A percentile compares a stretch with the other conserved stretches of the same genome.
Evolutionary conservation across 2,113 vertebrate genomes (phyloP).

Genomic region (Hemibagrus wyckioides): DNA sequence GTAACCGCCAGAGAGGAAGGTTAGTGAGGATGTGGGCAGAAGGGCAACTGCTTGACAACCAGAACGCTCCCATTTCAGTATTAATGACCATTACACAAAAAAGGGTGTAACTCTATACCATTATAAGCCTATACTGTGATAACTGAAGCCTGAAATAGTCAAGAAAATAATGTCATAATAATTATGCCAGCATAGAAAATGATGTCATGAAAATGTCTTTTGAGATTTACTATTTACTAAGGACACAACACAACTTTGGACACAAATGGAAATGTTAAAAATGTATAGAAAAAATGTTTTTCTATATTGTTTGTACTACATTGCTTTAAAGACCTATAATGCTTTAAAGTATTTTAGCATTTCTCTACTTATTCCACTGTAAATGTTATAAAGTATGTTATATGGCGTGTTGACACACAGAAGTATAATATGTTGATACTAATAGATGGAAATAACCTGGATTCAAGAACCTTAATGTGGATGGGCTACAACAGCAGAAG

Average conservation of each 20-base stretch:
- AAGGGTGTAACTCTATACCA: neutral
- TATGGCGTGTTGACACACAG: neutral
- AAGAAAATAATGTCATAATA: neutral
- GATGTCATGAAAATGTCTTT: neutral
- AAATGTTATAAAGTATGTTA: neutral
- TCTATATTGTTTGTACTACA: neutral
- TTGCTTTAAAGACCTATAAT: neutral
- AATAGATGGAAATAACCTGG: neutral
- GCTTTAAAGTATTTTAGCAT: neutral
- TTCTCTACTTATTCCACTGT: neutral
- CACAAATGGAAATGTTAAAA: too few species aligned
- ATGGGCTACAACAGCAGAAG: neutral
- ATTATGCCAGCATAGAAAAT: neutral
- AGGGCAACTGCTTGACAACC: neutral
- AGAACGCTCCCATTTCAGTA: slow-evolving; percentile 1
- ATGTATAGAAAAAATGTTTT: neutral
- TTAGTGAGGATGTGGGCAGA: slow-evolving; percentile 16
- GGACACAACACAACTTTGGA: too few species aligned
- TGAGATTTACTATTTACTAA: neutral
- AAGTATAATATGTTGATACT: neutral
- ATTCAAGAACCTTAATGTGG: neutral
- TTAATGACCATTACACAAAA: slow-evolving; percentile 22
- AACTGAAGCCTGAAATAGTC: neutral
- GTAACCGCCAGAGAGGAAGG: slow-evolving; percentile 29
- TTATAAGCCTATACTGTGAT: neutral